Percentiles rank a stretch among this genome's conserved stretches.
These are phyloP conservation scores for Diglossa cyanea DNA, from an alignment of 2,797 vertebrate genomes.

Conservation along the genomic window DNA sequence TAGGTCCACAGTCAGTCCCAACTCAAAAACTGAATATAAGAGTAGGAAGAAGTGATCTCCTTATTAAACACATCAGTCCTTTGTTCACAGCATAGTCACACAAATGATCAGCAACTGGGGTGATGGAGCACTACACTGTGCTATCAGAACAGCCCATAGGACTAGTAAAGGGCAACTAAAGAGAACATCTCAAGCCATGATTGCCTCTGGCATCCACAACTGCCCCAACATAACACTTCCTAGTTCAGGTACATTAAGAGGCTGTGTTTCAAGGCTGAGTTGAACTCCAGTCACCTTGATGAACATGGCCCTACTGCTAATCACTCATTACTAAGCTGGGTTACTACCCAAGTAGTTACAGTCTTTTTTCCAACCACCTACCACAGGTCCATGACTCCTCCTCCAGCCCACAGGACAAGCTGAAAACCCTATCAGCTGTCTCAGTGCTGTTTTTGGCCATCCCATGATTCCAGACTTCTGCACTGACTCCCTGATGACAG, in stretches of 20 bases:
- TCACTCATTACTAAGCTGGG: neutral
- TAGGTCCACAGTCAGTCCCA: neutral
- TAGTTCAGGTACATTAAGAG: neutral
- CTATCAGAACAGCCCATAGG: neutral
- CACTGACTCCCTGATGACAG: neutral
- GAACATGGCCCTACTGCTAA: neutral
- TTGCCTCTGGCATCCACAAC: neutral
- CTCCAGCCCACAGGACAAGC: neutral
- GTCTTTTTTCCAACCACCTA: neutral
- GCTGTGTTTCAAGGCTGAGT: rapidly evolving
- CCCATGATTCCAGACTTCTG: neutral
- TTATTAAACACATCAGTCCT: neutral
- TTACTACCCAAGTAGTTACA: neutral
- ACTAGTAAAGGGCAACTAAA: neutral
- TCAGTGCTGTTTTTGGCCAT: neutral
- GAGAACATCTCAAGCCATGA: neutral
- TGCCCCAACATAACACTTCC: neutral
- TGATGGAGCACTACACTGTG: neutral
- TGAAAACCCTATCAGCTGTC: neutral
- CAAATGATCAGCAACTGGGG: neutral
- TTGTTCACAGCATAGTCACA: neutral
- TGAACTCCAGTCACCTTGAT: neutral
- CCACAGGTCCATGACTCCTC: neutral
- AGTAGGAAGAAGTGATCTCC: neutral
- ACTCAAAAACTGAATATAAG: neutral